Evolutionary conservation across 2,888 invertebrate genomes (phyloP).

Genomic region (Sesamia inferens): DNA sequence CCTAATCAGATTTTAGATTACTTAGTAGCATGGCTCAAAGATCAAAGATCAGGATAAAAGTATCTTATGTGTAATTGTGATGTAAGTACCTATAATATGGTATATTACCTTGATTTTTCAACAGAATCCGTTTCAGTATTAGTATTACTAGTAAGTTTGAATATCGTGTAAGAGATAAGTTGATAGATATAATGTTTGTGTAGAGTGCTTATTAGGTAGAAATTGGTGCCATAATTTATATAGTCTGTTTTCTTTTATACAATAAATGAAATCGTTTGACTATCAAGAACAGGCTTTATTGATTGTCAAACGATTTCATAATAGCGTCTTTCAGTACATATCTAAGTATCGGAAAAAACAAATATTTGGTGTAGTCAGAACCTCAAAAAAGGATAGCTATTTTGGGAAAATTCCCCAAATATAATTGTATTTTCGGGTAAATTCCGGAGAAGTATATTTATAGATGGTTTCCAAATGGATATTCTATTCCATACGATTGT

Average conservation of each 20-base stretch:
- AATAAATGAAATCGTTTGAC: no score
- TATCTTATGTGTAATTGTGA: no score
- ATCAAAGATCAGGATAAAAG: neutral
- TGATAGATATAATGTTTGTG: neutral
- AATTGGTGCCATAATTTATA: neutral
- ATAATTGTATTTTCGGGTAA: neutral
- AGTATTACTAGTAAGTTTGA: no score
- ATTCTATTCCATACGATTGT: neutral
- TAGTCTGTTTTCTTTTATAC: neutral
- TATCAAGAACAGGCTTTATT: no score
- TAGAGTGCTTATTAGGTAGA: neutral
- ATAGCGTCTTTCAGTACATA: neutral
- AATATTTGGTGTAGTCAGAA: neutral
- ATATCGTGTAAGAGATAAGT: no score
- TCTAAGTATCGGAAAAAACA: neutral
- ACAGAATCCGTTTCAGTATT: no score
- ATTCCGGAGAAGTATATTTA: neutral
- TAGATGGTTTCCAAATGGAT: neutral
- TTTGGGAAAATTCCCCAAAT: neutral
- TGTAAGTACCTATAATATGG: no score
- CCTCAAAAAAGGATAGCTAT: neutral
- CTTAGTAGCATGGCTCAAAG: no score
- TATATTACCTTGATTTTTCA: no score
- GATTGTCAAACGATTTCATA: neutral
- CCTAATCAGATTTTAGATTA: no score